Base-by-base conservation (phyloP, 1,140 invertebrate species). In the Drosophila malerkotliana region DNA sequence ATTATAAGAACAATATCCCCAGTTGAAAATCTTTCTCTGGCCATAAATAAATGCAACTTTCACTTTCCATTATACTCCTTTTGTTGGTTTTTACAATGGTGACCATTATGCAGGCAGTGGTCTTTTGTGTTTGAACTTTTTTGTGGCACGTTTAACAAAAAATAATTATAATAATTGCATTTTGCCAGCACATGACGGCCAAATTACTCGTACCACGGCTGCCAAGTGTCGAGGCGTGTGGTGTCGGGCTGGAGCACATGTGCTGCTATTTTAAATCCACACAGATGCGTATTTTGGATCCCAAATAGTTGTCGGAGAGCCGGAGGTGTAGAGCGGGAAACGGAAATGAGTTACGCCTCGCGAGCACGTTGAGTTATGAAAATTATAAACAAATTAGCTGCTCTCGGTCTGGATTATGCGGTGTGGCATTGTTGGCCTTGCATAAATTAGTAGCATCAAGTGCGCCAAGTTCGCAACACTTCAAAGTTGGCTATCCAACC, bases 331-430 rank as follows among this genome's bases (percentile, higher is more conserved):
- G 10, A 28, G 48, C 49, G 51, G 55, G 48, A 7, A 15, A 45
- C 67, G 58, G 41, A 66, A 75, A 53, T 72, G 54, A 85, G 78
- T 81, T 75, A 81, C 82, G 81, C 64, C 74, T 53, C 61, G 63
- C 64, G 82, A 71, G 88, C 82, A 85, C 62, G 64, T 71, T 79
- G 61, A 83, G 82, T 79, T 88, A 89, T 89, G 84, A 88, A 88
- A 83, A 83, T 88, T 88, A 88, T 88, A 83, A 88, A 79, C 79
- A 88, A 88, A 88, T 88, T 88, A 88, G 79, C 79, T 51, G 59
- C 79, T 66, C 72, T 66, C 76, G 45, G 60, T 21, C 60, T 51
- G 79, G 72, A 88, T 88, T 82, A 79, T 83, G 68, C 85, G 76
- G 76, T 77, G 67, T 68, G 74, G 68, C 66, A 71, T 78, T 87